Base-by-base conservation (phyloP, 2,797 vertebrate genomes). In the Silurus aristotelis region DNA sequence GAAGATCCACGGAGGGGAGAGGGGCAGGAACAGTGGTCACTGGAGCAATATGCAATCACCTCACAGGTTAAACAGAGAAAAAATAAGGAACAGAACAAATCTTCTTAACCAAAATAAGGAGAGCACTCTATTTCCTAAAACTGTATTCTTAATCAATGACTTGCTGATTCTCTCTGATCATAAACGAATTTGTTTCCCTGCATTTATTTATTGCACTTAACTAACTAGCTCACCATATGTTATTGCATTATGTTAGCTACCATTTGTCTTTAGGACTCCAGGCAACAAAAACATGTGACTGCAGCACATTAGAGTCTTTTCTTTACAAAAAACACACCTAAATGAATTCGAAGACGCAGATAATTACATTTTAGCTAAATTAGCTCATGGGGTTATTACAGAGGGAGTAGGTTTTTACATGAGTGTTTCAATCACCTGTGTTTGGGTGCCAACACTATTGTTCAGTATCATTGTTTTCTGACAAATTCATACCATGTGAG, bases 321-420 rank as follows among this genome's bases (percentile, higher is more conserved):
- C n/a, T 27, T 55, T 75, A 55, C 71, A 66, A 70, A 80, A 80
- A 55, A 63, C 19, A 82, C 52, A n/a, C 48, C 80, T 15, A 46
- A 9, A 31, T 22, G 8, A 55, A 72, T 72, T 63, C 17, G 15
- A 13, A 8, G 14, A 85, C 13, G 58, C 22, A 3, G 52, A 67
- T 27, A n/a, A 46, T 52, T 72, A 48, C 17, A 63, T 48, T 72
- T 63, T 2, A 85, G 22, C 52, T 68, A 66, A 60, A 55, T 17
- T 52, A 38, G 61, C 60, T 52, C n/a, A 58, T 17, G 13, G 10
- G 5, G 67, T 55, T 60, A 64, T 72, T 38, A 73, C 56, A 46
- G 66, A 46, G 9, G 66, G 20, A 43, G 64, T n/a, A 70, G 17
- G 27, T 43, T n/a, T 58, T 27, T 17, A 52, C 43, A 31, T 6